Percentiles rank a stretch among this genome's conserved stretches.
Conservation (phyloP, 2,113 vertebrate species). For the Crotalus helleri region DNA sequence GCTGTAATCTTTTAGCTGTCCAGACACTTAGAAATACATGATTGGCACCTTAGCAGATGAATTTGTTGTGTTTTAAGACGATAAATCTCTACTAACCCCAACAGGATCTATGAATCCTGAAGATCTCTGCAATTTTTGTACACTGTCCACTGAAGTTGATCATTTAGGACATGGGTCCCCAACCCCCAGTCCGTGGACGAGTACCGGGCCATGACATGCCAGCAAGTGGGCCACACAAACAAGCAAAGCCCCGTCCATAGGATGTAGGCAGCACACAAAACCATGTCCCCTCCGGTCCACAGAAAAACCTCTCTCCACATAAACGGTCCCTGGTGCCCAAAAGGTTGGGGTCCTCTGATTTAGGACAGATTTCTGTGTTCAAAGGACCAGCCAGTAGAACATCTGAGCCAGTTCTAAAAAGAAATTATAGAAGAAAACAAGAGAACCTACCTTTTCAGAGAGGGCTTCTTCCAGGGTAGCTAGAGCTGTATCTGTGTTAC, state of each 20-base stretch:
- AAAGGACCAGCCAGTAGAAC: background rate
- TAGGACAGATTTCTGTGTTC: background rate
- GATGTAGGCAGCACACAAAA: too few species aligned
- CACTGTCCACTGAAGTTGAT: background rate
- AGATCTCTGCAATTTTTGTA: background rate
- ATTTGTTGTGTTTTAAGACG: background rate
- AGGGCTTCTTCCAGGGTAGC: conserved; percentile 92
- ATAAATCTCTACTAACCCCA: background rate
- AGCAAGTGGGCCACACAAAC: too few species aligned
- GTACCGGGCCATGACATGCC: too few species aligned
- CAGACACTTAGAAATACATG: background rate
- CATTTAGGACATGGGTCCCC: background rate
- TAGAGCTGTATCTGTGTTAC: conserved; percentile 94
- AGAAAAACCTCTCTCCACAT: too few species aligned
- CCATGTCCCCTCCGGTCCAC: too few species aligned
- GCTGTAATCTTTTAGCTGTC: background rate
- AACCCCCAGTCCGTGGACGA: too few species aligned
- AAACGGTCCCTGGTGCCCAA: too few species aligned
- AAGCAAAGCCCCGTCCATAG: too few species aligned
- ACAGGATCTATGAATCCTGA: background rate
- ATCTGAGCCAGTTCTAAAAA: background rate
- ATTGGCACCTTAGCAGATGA: background rate
- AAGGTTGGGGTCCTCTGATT: too few species aligned
- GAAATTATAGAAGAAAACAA: background rate
- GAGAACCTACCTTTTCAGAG: conserved; percentile 87